These are phyloP conservation scores for Parazoanthus swiftii DNA, from an alignment of 92 coral and sea anemone species.

Conservation along the genomic window DNA sequence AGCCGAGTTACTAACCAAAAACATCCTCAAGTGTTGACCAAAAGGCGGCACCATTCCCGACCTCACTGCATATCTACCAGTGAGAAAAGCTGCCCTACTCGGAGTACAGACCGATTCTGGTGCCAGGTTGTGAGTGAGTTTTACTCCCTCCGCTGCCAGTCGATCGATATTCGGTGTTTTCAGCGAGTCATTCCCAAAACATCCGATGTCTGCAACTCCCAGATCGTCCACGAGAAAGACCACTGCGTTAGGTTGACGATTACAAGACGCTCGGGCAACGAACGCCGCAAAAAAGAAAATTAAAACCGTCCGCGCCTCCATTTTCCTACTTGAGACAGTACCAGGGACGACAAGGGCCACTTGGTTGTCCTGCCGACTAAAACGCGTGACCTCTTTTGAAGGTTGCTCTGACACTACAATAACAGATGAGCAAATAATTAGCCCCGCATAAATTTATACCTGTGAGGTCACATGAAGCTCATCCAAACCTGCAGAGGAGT, in stretches of 20 bases:
- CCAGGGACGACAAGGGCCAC: too few relatives aligned
- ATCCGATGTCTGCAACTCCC: conserved; percentile 54
- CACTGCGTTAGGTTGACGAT: neutral
- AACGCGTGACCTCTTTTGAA: too few relatives aligned
- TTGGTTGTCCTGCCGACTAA: too few relatives aligned
- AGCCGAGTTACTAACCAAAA: conserved; percentile 2
- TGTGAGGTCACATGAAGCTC: too few relatives aligned
- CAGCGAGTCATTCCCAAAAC: conserved; percentile 50
- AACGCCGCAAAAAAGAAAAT: neutral
- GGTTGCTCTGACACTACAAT: too few relatives aligned
- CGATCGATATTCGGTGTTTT: conserved; percentile 43
- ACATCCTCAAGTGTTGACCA: neutral
- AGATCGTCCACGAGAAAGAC: conserved; percentile 13
- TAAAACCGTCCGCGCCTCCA: neutral
- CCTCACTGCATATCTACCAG: conserved; percentile 44
- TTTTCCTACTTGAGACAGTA: neutral
- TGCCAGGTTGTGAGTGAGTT: conserved; percentile 8
- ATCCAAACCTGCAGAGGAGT: too few relatives aligned
- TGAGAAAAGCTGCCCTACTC: conserved; percentile 40
- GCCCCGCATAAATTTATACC: too few relatives aligned
- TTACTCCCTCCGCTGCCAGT: conserved; percentile 41
- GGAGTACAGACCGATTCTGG: neutral
- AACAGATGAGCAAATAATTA: too few relatives aligned
- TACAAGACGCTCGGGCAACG: neutral
- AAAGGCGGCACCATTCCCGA: conserved; percentile 22